These are phyloP conservation scores for Agrotis clavis DNA, from an alignment of 2,888 invertebrate species.

Conservation along the genomic window DNA sequence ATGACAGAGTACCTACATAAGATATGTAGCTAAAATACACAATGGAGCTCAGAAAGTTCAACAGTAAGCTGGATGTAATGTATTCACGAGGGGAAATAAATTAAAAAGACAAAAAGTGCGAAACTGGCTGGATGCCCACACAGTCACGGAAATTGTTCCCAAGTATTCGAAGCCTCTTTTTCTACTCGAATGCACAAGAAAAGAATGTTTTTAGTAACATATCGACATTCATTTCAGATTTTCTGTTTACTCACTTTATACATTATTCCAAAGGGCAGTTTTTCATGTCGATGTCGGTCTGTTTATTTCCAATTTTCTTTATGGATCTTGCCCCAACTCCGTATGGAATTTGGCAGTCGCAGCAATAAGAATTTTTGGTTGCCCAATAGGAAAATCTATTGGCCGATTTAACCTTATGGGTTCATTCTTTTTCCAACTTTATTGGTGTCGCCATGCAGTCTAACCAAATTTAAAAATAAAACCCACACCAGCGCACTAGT, in stretches of 20 bases:
- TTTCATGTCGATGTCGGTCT: constrained; percentile 15
- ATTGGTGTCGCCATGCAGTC: neutral
- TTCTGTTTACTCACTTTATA: constrained; percentile 47
- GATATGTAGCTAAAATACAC: constrained; percentile 53
- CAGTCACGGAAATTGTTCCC: constrained; percentile 51
- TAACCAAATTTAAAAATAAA: neutral
- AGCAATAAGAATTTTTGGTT: neutral
- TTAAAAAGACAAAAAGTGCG: constrained; percentile 69
- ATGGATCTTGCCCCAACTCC: neutral
- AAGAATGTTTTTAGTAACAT: constrained; percentile 55
- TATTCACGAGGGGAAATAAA: constrained; percentile 66
- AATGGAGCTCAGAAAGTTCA: constrained; percentile 50
- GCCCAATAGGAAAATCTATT: neutral
- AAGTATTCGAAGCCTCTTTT: constrained; percentile 59
- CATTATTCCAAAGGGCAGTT: constrained; percentile 27
- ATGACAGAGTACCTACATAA: constrained; percentile 59
- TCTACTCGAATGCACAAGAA: constrained; percentile 61
- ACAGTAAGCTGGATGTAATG: constrained; percentile 61
- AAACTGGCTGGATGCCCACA: constrained; percentile 72
- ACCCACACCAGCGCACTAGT: neutral
- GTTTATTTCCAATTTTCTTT: constrained; percentile 11
- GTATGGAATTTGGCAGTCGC: constrained; percentile 10
- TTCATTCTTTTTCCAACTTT: neutral
- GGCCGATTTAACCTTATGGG: neutral
- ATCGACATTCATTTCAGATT: constrained; percentile 42